Evolutionary conservation across 1,140 invertebrate genomes (phyloP), one percentile per base, ranked within the genome.

Genomic region (Hypothenemus hampei): DNA sequence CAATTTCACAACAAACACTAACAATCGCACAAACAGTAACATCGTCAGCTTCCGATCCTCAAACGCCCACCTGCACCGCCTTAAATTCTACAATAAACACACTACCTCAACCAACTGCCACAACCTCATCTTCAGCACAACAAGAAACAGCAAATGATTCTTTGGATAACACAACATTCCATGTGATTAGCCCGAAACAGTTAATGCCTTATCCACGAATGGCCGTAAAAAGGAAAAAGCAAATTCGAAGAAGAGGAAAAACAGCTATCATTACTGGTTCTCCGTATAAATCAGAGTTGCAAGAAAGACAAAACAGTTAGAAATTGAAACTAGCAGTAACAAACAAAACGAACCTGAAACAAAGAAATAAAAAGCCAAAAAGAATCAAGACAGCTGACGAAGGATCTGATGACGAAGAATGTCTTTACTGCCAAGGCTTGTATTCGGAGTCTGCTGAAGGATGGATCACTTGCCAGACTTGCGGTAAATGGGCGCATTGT

Each of bases 381-480:
- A 41, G 21, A 21, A 5, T 7, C 13, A 41, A 18, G 20, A 41
- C 6, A 19, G 39, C 20, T 41, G 39, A 41, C 15, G 18, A 41
- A 19, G 15, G 16, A 41, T 6, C 39, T 41, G 58, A 69, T 24
- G 61, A 67, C 58, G 29, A 53, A 15, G 46, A 62, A 18, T 69
- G 64, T 31, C 15, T 67, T 1, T 63, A 67, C 43, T 63, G 65
- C 40, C 15, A 45, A 40, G 66, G 61, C 26, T 36, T 31, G 21
- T 67, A 57, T 63, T 59, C 61, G 43, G 64, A 59, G 35, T 67
- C 63, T 16, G 65, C 61, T 8, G 64, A 68, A 56, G 22, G 43
- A 60, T 69, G 66, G 67, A 59, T 69, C 23, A 59, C 19, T 43
- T 70, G 67, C 57, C 62, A 64, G 33, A 55, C 61, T 10, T 71